These are phyloP conservation scores for Dysmachus trigonus DNA, from an alignment of 2,888 invertebrate genomes.

Conservation along the genomic window DNA sequence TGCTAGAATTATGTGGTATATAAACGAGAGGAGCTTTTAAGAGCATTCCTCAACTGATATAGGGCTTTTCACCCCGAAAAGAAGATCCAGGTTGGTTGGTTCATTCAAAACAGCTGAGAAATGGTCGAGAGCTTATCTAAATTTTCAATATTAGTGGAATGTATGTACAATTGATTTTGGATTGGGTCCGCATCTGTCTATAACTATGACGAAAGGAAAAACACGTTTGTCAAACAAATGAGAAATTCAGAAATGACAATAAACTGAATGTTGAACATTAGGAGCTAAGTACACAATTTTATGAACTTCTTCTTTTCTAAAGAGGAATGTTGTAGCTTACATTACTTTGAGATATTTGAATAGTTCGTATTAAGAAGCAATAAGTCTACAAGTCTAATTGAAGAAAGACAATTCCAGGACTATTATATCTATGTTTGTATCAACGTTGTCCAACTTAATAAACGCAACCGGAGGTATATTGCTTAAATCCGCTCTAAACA, in stretches of 20 bases:
- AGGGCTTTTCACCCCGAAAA: not conserved
- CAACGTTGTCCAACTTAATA: too few species aligned
- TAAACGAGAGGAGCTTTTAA: not conserved
- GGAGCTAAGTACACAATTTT: too few species aligned
- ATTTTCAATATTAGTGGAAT: not conserved
- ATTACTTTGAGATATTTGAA: too few species aligned
- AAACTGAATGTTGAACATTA: not conserved
- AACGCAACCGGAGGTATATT: too few species aligned
- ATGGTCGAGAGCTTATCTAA: not conserved
- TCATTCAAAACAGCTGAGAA: not conserved
- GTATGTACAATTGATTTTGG: not conserved
- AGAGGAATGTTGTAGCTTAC: too few species aligned
- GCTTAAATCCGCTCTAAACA: too few species aligned
- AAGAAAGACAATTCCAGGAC: too few species aligned
- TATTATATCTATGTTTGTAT: too few species aligned
- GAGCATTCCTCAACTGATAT: not conserved
- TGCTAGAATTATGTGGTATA: not conserved
- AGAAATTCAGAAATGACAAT: not conserved
- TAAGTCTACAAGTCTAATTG: too few species aligned
- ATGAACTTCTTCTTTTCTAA: too few species aligned
- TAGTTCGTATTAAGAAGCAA: too few species aligned
- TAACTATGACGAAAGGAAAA: not conserved
- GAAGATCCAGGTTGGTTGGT: not conserved
- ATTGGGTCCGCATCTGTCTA: not conserved
- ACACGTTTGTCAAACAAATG: not conserved